phyloP scores from a whole-genome alignment of 1,140 invertebrate genomes.

The Drosophila bipectinata region DNA sequence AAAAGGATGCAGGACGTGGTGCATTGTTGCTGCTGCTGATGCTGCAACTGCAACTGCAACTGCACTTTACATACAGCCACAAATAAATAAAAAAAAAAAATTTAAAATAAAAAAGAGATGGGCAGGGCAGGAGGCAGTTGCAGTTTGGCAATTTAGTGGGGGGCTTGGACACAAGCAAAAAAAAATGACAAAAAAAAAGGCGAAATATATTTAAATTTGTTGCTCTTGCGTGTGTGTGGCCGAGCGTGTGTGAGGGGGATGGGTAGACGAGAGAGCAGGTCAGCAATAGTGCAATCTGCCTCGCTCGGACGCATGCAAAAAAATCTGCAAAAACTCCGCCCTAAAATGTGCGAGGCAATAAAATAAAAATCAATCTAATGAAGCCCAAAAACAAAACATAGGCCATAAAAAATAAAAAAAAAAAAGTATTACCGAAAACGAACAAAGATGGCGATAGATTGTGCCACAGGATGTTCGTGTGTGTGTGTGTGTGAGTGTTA shows the following conservation, averaged over 20 bases:
- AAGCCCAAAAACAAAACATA: conserved; percentile 60
- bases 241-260: conserved; percentile 18
- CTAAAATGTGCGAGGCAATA: conserved; percentile 65
- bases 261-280: conserved; percentile 15
- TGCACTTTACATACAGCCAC: conserved; percentile 62
- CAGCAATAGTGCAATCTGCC: conserved; percentile 30
- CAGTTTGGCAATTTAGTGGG: conserved; percentile 76
- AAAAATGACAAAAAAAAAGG: conserved; percentile 39
- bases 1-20: conserved; percentile 43
- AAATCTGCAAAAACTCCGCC: conserved; percentile 83
- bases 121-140: conserved; percentile 27
- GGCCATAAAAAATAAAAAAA: conserved; percentile 8
- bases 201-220: conserved; percentile 72
- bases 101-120: not conserved
- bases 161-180: conserved; percentile 12
- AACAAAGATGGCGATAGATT: conserved; percentile 49
- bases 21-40: conserved; percentile 35
- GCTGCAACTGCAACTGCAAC: conserved; percentile 27
- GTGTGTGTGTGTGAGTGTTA: conserved; percentile 16
- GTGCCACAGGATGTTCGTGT: conserved; percentile 6
- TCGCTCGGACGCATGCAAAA: conserved; percentile 68
- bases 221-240: conserved; percentile 37
- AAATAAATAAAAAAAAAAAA: conserved; percentile 3
- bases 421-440: conserved; percentile 34
- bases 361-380: conserved; percentile 82